Evolutionary conservation across 35 echinoderm and acorn worm species (phyloP).

Genomic region (Acanthaster planci): DNA sequence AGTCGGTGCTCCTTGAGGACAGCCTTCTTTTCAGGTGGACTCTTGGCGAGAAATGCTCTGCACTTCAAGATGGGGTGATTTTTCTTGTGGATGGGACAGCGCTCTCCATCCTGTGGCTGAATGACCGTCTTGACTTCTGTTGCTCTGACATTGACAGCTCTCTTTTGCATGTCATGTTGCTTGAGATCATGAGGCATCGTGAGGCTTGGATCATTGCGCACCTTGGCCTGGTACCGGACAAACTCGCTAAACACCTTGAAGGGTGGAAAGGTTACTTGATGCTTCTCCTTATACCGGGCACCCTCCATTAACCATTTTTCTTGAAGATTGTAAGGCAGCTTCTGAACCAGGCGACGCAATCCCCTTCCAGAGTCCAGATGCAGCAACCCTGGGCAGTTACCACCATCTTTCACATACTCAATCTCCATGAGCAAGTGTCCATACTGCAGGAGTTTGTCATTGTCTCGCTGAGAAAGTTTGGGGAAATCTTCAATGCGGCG

Average conservation of each 20-base stretch:
- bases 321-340: background rate
- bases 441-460: background rate
- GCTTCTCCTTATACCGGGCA: background rate
- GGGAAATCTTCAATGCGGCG: background rate
- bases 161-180: slow-evolving; percentile 40
- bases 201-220: too few relatives aligned
- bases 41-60: too few relatives aligned
- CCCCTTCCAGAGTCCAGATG: slow-evolving; percentile 23
- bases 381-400: slow-evolving; percentile 1
- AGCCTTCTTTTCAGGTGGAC: too few relatives aligned
- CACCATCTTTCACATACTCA: slow-evolving; percentile 16
- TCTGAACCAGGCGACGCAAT: slow-evolving; percentile 3
- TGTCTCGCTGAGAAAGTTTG: background rate
- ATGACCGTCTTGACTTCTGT: slow-evolving; percentile 50
- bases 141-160: slow-evolving; percentile 43
- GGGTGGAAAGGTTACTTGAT: slow-evolving; percentile 25
- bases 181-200: too few relatives aligned
- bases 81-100: slow-evolving; percentile 40
- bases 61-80: too few relatives aligned
- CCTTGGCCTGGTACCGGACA: too few relatives aligned
- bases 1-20: too few relatives aligned
- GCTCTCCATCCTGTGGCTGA: background rate
- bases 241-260: too few relatives aligned
- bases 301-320: background rate
- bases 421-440: slow-evolving; percentile 1